Evolutionary conservation across 2,888 invertebrate species (phyloP).

Genomic region (Parelbella ahira): DNA sequence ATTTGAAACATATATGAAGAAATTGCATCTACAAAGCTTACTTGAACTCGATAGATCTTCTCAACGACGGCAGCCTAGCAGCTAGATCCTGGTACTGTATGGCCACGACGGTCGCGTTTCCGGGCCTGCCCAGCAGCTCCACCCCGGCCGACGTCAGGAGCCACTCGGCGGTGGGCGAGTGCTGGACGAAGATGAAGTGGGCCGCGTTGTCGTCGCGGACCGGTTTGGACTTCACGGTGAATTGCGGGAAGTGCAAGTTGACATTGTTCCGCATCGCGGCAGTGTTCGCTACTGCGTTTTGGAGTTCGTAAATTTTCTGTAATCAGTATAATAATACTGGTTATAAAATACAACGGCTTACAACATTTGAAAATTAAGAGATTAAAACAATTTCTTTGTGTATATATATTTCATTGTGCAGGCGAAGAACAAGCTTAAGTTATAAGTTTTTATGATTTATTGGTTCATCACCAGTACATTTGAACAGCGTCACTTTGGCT

Average conservation of each 20-base stretch:
- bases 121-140: constrained; percentile 51
- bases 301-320: constrained; percentile 71
- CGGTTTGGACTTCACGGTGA: constrained; percentile 52
- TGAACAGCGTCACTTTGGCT: too few relatives aligned
- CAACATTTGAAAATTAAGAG: too few relatives aligned
- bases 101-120: constrained; percentile 65
- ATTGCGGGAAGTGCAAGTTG: constrained; percentile 51
- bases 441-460: too few relatives aligned
- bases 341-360: too few relatives aligned
- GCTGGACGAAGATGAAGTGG: constrained; percentile 52
- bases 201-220: constrained; percentile 54
- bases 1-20: too few relatives aligned
- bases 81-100: constrained; percentile 83
- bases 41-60: constrained; percentile 81
- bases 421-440: too few relatives aligned
- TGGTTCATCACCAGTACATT: too few relatives aligned
- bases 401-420: too few relatives aligned
- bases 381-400: too few relatives aligned
- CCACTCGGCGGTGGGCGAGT: constrained; percentile 54
- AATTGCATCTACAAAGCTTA: constrained; percentile 71
- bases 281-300: constrained; percentile 58
- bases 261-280: constrained; percentile 55
- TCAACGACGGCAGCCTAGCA: constrained; percentile 81
- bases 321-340: too few relatives aligned
- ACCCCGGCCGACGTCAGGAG: constrained; percentile 56